A percentile compares a stretch with the other conserved stretches of the same genome.
phyloP scores from a whole-genome alignment of 2,797 vertebrate species.

The Coracias cyanogaster region DNA sequence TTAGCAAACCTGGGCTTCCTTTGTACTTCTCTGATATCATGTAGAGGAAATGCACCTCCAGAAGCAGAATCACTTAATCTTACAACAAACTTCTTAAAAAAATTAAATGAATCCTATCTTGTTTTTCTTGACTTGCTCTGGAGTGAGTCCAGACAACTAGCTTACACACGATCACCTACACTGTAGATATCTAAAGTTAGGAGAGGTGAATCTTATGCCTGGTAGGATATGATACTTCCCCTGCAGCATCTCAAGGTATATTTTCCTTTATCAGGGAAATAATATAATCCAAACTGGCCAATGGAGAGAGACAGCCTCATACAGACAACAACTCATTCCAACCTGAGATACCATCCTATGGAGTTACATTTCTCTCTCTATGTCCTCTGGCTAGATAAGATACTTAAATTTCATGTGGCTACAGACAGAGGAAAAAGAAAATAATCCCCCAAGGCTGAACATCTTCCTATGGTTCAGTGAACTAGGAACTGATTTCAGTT shows the following conservation, averaged over 20 bases:
- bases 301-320: not conserved
- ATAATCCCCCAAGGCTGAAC: constrained; percentile 13
- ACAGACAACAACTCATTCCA: not conserved
- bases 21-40: not conserved
- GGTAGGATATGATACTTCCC: not conserved
- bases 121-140: not conserved
- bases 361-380: constrained; percentile 32
- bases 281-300: constrained; percentile 29
- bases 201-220: not conserved
- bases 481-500: not conserved
- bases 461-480: not conserved
- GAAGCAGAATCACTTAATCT: not conserved
- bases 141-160: not conserved
- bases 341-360: constrained; percentile 8
- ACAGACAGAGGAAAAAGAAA: not conserved
- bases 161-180: not conserved
- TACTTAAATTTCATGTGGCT: constrained; percentile 44
- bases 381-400: constrained; percentile 44
- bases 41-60: not conserved
- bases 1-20: not conserved
- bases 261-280: not conserved
- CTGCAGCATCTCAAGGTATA: not conserved
- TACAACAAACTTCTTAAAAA: not conserved
- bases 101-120: not conserved
- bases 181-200: not conserved